Percentiles rank a stretch among this genome's conserved stretches.
phyloP scores from a whole-genome alignment of 2,113 vertebrate genomes.

The Psilopsiagon aymara region DNA sequence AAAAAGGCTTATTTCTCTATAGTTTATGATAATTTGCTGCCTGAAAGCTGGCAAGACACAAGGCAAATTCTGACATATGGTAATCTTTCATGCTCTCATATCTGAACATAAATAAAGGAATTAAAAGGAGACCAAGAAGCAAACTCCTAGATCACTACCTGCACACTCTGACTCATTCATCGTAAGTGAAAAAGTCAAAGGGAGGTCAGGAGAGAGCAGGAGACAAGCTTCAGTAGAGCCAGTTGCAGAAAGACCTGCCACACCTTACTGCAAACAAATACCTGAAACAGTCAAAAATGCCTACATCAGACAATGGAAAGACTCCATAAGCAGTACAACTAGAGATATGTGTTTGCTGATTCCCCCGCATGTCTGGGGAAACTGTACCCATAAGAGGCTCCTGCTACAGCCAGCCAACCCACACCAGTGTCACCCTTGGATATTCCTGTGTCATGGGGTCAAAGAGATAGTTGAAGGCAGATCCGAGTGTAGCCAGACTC shows the following conservation, averaged over 20 bases:
- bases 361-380: background rate
- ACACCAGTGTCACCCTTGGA: background rate
- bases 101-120: background rate
- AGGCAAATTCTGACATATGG: background rate
- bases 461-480: background rate
- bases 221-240: background rate
- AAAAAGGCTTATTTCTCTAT: background rate
- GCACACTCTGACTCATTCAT: background rate
- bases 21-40: background rate
- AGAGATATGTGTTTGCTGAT: background rate
- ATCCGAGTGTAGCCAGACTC: background rate
- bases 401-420: background rate
- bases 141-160: background rate
- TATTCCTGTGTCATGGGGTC: background rate
- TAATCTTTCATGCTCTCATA: background rate
- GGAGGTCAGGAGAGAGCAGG: background rate
- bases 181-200: background rate
- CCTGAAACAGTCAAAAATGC: background rate
- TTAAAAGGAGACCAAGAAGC: background rate
- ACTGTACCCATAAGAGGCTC: background rate
- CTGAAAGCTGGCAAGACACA: background rate
- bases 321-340: background rate
- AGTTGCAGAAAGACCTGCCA: background rate
- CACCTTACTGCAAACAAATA: background rate
- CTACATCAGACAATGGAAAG: background rate